Percentiles rank a stretch among this genome's conserved stretches.
phyloP scores from a whole-genome alignment of 2,888 invertebrate genomes.

The Chaetogeoica ovagalla region DNA sequence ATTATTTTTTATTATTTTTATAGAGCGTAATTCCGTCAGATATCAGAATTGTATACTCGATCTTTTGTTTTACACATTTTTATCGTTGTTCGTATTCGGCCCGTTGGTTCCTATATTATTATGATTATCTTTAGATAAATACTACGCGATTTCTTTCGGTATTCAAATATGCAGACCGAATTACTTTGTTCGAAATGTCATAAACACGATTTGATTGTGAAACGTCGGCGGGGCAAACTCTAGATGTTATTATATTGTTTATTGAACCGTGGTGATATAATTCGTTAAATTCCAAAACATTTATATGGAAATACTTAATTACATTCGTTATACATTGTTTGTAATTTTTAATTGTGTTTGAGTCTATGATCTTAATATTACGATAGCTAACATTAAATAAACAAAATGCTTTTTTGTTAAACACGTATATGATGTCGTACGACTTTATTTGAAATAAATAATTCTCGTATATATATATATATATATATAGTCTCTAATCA shows the following conservation, averaged over 20 bases:
- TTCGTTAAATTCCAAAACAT: background rate
- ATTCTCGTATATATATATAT: too few relatives aligned
- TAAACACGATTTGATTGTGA: background rate
- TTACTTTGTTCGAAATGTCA: background rate
- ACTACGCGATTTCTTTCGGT: background rate
- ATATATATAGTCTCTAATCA: background rate
- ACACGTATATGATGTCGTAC: background rate
- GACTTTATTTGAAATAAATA: background rate
- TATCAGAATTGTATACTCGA: background rate
- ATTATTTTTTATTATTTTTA: constrained; percentile 2
- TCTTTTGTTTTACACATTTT: background rate
- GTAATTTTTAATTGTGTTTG: too few relatives aligned
- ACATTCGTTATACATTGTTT: background rate
- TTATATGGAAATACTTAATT: background rate
- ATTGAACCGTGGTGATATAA: background rate
- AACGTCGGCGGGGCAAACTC: background rate
- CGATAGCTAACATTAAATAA: background rate
- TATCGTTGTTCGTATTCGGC: background rate
- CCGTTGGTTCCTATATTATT: background rate
- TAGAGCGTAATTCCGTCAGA: background rate
- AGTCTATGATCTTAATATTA: too few relatives aligned
- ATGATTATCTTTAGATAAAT: background rate
- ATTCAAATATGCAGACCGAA: background rate
- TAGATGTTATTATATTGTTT: background rate
- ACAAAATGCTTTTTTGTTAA: background rate